Base-by-base conservation (phyloP, 1,140 invertebrate genomes). In the Dinoponera quadriceps region DNA sequence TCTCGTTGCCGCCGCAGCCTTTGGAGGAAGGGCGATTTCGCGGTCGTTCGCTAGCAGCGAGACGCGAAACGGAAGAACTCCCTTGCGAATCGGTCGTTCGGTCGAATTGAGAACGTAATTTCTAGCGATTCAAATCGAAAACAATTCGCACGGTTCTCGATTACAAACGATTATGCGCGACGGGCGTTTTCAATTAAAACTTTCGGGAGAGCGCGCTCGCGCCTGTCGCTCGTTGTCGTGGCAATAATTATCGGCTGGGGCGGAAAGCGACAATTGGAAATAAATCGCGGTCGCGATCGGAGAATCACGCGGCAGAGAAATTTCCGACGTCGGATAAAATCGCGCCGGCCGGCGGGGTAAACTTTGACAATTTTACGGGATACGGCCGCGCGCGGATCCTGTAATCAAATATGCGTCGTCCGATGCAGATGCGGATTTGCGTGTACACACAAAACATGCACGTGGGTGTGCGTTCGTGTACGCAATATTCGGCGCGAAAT, bases 321-420 rank as follows among this genome's bases (percentile, higher is more conserved):
- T 27, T 29, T n/a, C 75, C 9, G 22, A 27, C 38, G 22, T 27
- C 16, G 51, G 72, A 63, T 29, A 54, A 25, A 85, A 74, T 44
- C 4, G 20, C 13, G 14, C 16, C 3, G 18, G n/a, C 11, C 22
- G 16, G 0, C 3, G n/a, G 54, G 14, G 22, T 59, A 27, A 83
- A 83, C 75, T 83, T 69, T 68, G 49, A 48, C 27, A 55, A 83
- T 75, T 75, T 78, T 59, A 29, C 29, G 51, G 48, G 65, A 5
- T 33, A 33, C 29, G 38, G 29, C 25, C 83, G 57, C 62, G 75
- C 83, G 72, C 66, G 85, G 48, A 78, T 83, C 86, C 72, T 71
- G 63, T 77, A 75, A 87, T 73, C 49, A 75, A 49, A 57, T 51
- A 66, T 38, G 44, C 80, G 73, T 86, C 66, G 85, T 80, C 74